Evolutionary conservation across 2,888 invertebrate species (phyloP).

Genomic region (Rosalia funebris): DNA sequence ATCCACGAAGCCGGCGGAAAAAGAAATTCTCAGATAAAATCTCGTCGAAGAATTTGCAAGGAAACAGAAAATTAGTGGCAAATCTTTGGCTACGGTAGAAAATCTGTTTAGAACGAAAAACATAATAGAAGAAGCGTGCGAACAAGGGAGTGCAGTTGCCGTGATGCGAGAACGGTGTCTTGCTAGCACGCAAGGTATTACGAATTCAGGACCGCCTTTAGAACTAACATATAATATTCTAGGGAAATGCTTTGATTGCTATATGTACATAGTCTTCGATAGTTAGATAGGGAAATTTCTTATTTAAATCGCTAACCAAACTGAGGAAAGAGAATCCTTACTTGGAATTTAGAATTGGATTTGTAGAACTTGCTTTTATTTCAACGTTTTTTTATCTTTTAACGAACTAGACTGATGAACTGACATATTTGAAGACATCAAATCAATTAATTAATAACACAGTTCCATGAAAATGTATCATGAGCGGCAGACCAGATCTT

Average conservation of each 20-base stretch:
- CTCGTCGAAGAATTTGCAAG: constrained; percentile 24
- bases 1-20: constrained; percentile 6
- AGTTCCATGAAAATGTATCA: too few species aligned
- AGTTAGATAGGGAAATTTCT: constrained; percentile 10
- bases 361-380: constrained; percentile 8
- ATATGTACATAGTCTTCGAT: background rate
- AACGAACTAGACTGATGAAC: too few species aligned
- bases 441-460: too few species aligned
- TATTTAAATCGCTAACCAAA: constrained; percentile 4
- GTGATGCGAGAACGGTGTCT: constrained; percentile 44
- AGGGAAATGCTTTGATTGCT: constrained; percentile 18
- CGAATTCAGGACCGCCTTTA: constrained; percentile 22
- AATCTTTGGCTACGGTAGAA: constrained; percentile 33
- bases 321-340: background rate
- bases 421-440: too few species aligned
- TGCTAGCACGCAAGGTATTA: constrained; percentile 43
- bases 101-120: constrained; percentile 37
- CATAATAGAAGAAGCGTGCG: constrained; percentile 44
- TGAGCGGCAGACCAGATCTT: too few species aligned
- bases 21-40: constrained; percentile 31
- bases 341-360: constrained; percentile 3
- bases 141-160: constrained; percentile 45
- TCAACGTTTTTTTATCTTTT: background rate
- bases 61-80: constrained; percentile 34
- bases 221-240: constrained; percentile 18